Evolutionary conservation across 2,797 vertebrate genomes (phyloP).

Genomic region (Squalus acanthias): DNA sequence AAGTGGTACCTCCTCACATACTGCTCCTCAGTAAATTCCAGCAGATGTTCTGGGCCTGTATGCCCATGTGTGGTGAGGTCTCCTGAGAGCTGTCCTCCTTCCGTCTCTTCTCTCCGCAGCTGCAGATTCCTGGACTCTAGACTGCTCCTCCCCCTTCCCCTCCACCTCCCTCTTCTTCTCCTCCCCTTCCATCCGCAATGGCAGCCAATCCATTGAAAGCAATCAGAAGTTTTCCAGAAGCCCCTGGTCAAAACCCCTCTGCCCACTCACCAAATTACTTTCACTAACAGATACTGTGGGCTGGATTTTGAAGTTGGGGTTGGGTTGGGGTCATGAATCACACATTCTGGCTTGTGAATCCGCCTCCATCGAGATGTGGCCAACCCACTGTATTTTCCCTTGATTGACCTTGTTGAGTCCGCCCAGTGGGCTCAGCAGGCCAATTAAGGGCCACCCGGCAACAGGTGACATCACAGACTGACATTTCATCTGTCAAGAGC

Average conservation of each 20-base stretch:
- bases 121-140: not conserved
- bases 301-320: no score
- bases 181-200: not conserved
- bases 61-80: not conserved
- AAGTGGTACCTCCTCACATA: not conserved
- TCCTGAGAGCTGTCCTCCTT: not conserved
- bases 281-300: not conserved
- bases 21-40: not conserved
- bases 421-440: no score
- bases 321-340: no score
- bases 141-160: not conserved
- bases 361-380: no score
- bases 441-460: no score
- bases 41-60: not conserved
- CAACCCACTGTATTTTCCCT: no score
- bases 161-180: no score
- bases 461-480: no score
- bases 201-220: not conserved
- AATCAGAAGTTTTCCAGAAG: not conserved
- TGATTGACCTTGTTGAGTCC: no score
- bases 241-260: not conserved
- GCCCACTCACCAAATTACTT: not conserved
- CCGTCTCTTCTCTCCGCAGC: not conserved
- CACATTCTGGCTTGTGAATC: no score
- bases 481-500: no score